Percentiles rank a stretch among this genome's conserved stretches.
These are phyloP conservation scores for Tapera naevia DNA, from an alignment of 2,797 vertebrate species.

Conservation along the genomic window DNA sequence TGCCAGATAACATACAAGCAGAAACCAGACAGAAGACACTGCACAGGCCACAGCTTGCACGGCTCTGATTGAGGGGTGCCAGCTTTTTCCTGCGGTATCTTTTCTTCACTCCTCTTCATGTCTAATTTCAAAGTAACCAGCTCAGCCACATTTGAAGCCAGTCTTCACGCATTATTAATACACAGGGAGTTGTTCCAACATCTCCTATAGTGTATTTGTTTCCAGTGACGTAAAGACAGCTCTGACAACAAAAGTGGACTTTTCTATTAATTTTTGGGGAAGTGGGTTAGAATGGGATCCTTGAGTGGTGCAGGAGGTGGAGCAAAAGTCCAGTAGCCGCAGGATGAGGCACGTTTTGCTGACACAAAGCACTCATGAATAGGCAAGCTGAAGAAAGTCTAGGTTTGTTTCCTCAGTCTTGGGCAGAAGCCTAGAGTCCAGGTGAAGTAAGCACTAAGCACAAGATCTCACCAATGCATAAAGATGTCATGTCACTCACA, in stretches of 20 bases:
- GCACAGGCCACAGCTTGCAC: not conserved
- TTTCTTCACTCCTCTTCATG: not conserved
- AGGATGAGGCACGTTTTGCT: slow-evolving; percentile 42
- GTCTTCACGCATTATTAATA: not conserved
- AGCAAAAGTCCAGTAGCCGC: slow-evolving; percentile 5
- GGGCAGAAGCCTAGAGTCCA: slow-evolving; percentile 40
- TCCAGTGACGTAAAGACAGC: not conserved
- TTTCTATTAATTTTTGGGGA: not conserved
- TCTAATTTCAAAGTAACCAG: not conserved
- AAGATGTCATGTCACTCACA: slow-evolving; percentile 30
- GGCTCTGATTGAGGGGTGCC: not conserved
- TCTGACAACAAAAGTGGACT: not conserved
- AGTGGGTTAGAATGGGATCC: not conserved
- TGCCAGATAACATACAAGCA: not conserved
- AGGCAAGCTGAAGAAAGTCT: slow-evolving; percentile 47
- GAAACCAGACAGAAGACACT: not conserved
- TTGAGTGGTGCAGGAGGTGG: slow-evolving; percentile 11
- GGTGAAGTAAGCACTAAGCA: not conserved
- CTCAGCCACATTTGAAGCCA: not conserved
- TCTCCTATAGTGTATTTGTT: not conserved
- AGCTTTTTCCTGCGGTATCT: not conserved
- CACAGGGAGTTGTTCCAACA: not conserved
- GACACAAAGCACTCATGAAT: slow-evolving; percentile 18
- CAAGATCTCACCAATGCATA: slow-evolving; percentile 19
- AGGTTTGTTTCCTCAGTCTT: slow-evolving; percentile 57